Evolutionary conservation across 2,888 invertebrate genomes (phyloP).

Genomic region (Cantharis rufa): DNA sequence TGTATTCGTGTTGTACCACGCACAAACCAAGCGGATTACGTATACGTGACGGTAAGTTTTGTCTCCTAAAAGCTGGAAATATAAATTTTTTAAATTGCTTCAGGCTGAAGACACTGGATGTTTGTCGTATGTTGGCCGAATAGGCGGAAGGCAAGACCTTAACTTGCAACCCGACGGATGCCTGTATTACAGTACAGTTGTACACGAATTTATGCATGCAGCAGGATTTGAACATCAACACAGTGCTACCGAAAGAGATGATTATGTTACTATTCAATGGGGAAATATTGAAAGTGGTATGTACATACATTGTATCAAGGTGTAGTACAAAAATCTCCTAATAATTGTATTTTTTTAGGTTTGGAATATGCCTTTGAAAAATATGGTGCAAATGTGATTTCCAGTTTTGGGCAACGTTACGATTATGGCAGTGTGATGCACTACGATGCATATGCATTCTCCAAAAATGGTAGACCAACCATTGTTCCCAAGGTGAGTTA

Average conservation of each 20-base stretch:
- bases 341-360: background rate
- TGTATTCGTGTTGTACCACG: background rate
- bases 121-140: background rate
- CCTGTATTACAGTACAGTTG: slow-evolving; percentile 48
- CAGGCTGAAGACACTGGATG: background rate
- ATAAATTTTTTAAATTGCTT: background rate
- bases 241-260: slow-evolving; percentile 75
- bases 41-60: slow-evolving; percentile 11
- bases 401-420: background rate
- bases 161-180: background rate
- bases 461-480: background rate
- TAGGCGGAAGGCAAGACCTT: background rate
- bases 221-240: slow-evolving; percentile 85
- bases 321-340: background rate
- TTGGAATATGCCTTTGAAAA: background rate
- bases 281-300: slow-evolving; percentile 63
- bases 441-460: background rate
- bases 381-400: background rate
- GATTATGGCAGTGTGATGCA: slow-evolving; percentile 5
- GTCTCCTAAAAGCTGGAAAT: background rate
- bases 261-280: slow-evolving; percentile 74
- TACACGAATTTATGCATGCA: slow-evolving; percentile 80
- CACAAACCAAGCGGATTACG: slow-evolving; percentile 3
- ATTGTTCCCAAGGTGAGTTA: background rate
- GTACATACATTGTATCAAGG: no score